A percentile compares a stretch with the other conserved stretches of the same genome.
These are phyloP conservation scores for Crocuta crocuta DNA, from an alignment of 2,113 vertebrate species.

Conservation along the genomic window DNA sequence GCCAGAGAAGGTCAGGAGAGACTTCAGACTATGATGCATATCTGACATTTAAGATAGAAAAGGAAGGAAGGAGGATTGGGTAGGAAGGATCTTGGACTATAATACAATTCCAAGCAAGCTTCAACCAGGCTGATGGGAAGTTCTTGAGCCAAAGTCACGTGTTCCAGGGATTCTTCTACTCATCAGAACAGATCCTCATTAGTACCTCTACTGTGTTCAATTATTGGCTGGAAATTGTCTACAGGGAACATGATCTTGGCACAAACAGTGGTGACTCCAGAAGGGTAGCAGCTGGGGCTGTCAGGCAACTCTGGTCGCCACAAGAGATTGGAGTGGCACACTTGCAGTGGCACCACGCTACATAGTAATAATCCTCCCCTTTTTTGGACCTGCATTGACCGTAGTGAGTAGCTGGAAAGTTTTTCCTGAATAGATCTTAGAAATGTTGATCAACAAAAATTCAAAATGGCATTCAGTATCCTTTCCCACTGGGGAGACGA, in stretches of 20 bases:
- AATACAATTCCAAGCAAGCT: background rate
- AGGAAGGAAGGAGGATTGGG: background rate
- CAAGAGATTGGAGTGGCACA: background rate
- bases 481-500: background rate
- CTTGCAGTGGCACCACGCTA: background rate
- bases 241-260: background rate
- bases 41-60: background rate
- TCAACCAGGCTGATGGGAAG: background rate
- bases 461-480: background rate
- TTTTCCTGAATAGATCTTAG: background rate
- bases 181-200: background rate
- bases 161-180: background rate
- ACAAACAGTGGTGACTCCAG: background rate
- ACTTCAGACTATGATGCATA: background rate
- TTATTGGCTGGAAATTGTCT: background rate
- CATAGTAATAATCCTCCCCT: background rate
- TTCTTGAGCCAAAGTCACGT: background rate
- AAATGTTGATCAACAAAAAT: background rate
- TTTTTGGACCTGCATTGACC: background rate
- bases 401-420: background rate
- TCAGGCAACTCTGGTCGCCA: background rate
- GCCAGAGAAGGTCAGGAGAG: background rate
- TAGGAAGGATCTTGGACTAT: background rate
- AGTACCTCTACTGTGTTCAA: background rate
- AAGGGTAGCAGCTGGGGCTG: background rate